These are phyloP conservation scores for Erebia palarica DNA, from an alignment of 2,888 invertebrate genomes.

Conservation along the genomic window DNA sequence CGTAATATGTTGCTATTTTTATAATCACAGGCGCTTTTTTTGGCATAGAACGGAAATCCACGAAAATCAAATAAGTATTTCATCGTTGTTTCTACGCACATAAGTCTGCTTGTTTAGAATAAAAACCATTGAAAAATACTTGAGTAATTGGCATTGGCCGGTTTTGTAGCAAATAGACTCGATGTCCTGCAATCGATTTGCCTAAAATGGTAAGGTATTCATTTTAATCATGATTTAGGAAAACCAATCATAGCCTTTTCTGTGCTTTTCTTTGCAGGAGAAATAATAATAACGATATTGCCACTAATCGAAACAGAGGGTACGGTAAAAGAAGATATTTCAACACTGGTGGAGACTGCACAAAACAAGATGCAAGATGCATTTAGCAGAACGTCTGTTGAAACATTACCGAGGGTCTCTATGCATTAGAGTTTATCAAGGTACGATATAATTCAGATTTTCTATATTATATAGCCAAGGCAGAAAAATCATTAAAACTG, in stretches of 20 bases:
- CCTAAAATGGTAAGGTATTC: not conserved
- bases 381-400: conserved; percentile 69
- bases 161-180: not conserved
- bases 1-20: too few relatives aligned
- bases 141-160: too few relatives aligned
- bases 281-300: conserved; percentile 87
- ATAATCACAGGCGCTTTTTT: too few relatives aligned
- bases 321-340: conserved; percentile 84
- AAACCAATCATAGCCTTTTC: not conserved
- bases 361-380: conserved; percentile 86
- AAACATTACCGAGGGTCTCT: conserved; percentile 52
- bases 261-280: conserved; percentile 71
- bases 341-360: conserved; percentile 84
- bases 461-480: not conserved
- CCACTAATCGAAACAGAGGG: conserved; percentile 87
- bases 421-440: conserved; percentile 29
- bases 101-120: too few relatives aligned
- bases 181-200: not conserved
- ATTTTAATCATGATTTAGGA: not conserved
- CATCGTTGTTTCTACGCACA: too few relatives aligned
- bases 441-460: conserved; percentile 23
- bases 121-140: too few relatives aligned
- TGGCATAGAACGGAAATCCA: too few relatives aligned
- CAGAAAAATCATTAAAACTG: too few relatives aligned
- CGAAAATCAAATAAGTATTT: too few relatives aligned